Conservation (phyloP, 2,797 vertebrate genomes). For the Peromyscus eremicus region DNA sequence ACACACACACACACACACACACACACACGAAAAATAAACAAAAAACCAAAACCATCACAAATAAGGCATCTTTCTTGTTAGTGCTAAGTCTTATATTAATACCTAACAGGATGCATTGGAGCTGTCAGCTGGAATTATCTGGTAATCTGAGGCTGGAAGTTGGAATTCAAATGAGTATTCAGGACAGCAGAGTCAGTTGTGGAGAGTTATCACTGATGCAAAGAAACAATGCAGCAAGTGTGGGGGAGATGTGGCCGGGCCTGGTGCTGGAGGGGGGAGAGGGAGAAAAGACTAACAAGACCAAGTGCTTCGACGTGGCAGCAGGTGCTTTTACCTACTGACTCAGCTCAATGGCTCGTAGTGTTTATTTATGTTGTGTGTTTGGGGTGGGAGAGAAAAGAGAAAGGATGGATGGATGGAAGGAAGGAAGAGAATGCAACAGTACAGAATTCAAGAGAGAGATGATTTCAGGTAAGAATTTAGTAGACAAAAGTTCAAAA, state of each 20-base stretch:
- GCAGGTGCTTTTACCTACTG: not conserved
- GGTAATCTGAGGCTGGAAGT: not conserved
- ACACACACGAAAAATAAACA: too few relatives aligned
- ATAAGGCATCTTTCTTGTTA: not conserved
- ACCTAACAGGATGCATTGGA: not conserved
- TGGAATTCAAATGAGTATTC: not conserved
- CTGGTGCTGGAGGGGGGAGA: not conserved
- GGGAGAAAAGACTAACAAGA: not conserved
- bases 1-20: not conserved
- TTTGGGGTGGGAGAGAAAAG: not conserved
- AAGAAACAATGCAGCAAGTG: not conserved
- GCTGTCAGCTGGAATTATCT: not conserved
- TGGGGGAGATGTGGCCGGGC: not conserved
- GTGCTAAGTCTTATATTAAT: not conserved
- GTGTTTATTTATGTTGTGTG: not conserved
- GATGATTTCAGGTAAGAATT: not conserved
- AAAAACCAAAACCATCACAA: not conserved
- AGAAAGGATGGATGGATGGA: accelerated
- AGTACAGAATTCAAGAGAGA: not conserved
- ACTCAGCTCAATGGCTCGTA: not conserved
- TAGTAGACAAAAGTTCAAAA: conserved; percentile 1
- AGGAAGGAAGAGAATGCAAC: not conserved
- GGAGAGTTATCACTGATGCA: not conserved
- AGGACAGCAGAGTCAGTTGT: not conserved
- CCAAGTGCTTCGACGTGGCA: not conserved